Evolutionary conservation across 2,113 vertebrate genomes (phyloP).

Genomic region (Cinclus mexicanus): DNA sequence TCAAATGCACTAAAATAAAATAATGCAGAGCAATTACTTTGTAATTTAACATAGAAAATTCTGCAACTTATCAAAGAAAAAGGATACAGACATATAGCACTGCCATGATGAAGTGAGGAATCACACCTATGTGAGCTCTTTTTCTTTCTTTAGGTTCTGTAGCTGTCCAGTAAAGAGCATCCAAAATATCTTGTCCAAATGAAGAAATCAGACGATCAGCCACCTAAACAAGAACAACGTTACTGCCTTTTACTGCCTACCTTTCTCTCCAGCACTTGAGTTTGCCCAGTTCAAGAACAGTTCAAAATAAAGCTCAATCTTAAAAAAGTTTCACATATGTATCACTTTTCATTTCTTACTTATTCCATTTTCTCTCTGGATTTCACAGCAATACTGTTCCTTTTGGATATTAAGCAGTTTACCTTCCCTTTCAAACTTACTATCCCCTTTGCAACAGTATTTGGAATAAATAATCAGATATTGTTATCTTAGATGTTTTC

Average conservation of each 20-base stretch:
- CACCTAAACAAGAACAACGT: conserved; percentile 77
- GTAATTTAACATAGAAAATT: background rate
- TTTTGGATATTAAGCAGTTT: background rate
- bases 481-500: background rate
- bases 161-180: conserved; percentile 98
- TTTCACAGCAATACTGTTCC: background rate
- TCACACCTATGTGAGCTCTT: conserved; percentile 92
- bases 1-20: background rate
- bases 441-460: background rate
- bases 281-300: background rate
- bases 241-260: background rate
- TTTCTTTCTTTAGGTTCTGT: conserved; percentile 96
- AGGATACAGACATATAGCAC: conserved; percentile 99
- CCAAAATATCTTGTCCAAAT: conserved; percentile 97
- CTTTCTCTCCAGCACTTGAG: background rate
- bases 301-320: background rate
- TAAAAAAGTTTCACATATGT: background rate
- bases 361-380: background rate
- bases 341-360: background rate
- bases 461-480: background rate
- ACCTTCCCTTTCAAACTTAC: background rate
- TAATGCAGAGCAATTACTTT: background rate
- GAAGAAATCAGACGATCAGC: conserved; percentile 98
- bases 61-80: background rate
- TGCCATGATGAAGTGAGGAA: conserved; percentile 96